These are phyloP conservation scores for Coryphaenoides rupestris DNA, from an alignment of 2,113 vertebrate genomes.

Conservation along the genomic window DNA sequence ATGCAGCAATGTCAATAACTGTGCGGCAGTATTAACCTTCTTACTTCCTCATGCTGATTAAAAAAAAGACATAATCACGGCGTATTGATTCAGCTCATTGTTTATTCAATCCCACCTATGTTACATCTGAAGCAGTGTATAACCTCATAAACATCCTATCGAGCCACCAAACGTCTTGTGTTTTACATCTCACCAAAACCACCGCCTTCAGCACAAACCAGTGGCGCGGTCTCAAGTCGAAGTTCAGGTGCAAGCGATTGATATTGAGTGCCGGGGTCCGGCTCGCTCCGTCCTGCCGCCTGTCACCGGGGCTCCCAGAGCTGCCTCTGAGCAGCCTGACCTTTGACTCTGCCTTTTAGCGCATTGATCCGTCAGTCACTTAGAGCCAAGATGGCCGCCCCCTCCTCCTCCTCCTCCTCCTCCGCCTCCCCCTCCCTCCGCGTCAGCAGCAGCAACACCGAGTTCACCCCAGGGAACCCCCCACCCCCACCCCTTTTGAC, in stretches of 20 bases:
- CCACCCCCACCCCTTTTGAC: conserved; percentile 27
- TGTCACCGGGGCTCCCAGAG: conserved; percentile 55
- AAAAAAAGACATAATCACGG: no score
- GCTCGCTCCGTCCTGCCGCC: conserved; percentile 19
- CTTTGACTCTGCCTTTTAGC: conserved; percentile 66
- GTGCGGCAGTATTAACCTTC: no score
- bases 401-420: not conserved
- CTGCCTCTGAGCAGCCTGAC: conserved; percentile 58
- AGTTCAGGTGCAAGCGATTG: not conserved
- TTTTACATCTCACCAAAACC: no score
- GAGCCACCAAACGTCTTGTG: no score
- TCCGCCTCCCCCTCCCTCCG: conserved; percentile 1
- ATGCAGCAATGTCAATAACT: no score
- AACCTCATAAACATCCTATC: no score
- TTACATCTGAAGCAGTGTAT: no score
- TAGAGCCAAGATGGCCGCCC: conserved; percentile 50
- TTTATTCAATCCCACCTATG: no score
- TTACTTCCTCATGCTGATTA: no score
- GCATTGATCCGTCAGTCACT: conserved; percentile 66
- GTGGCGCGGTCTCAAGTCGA: no score
- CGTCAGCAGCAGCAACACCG: conserved; percentile 13
- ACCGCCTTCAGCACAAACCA: no score
- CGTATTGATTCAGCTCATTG: no score
- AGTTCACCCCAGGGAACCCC: conserved; percentile 42
- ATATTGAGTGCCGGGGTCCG: conserved; percentile 23